phyloP scores from a whole-genome alignment of 2,888 invertebrate species.

The Agrotis clavis region DNA sequence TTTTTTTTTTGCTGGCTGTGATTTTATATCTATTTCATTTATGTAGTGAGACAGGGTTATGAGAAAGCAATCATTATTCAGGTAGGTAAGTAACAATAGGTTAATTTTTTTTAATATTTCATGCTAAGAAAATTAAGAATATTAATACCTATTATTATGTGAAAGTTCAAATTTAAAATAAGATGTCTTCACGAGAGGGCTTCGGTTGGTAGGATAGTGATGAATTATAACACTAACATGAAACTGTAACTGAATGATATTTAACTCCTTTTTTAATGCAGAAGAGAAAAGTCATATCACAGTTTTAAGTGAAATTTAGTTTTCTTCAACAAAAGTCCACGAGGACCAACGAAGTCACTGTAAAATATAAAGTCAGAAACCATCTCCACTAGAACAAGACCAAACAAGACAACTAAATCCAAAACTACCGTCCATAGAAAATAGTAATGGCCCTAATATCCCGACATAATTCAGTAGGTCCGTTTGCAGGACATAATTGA shows the following conservation, averaged over 20 bases:
- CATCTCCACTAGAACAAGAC: conserved; percentile 60
- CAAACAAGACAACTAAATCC: conserved; percentile 80
- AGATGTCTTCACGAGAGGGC: no score
- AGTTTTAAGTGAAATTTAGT: no score
- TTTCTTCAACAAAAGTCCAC: no score
- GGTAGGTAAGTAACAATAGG: not conserved
- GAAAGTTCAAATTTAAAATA: no score
- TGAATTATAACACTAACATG: no score
- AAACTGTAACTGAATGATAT: no score
- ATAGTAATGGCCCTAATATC: conserved; percentile 77
- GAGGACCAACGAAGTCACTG: no score
- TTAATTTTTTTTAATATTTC: not conserved
- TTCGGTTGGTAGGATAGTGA: no score
- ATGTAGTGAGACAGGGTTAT: not conserved
- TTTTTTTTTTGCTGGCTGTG: conserved; percentile 9
- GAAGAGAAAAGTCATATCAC: no score
- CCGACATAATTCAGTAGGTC: conserved; percentile 79
- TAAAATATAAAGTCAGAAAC: conserved; percentile 6
- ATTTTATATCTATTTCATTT: not conserved
- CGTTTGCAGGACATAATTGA: conserved; percentile 87
- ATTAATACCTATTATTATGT: no score
- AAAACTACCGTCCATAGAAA: conserved; percentile 74
- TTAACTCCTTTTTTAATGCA: no score
- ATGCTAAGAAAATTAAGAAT: no score
- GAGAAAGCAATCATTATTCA: not conserved